Evolutionary conservation across 2,113 vertebrate species (phyloP).

Genomic region (Crotophaga sulcirostris): DNA sequence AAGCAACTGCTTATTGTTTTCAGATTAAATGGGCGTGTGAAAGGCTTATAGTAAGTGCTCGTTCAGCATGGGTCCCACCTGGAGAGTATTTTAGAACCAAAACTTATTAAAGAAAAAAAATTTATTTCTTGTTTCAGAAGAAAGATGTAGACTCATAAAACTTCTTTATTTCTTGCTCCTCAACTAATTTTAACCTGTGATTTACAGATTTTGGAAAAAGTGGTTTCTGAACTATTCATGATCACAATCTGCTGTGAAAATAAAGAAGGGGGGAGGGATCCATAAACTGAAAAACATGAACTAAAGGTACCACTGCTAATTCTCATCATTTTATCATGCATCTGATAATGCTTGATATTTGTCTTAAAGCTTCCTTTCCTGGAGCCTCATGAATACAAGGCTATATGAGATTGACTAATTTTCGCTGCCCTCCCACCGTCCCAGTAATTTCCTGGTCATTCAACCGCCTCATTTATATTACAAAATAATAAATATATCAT

Average conservation of each 20-base stretch:
- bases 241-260: neutral
- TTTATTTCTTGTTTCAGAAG: neutral
- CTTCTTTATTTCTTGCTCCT: neutral
- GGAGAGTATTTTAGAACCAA: neutral
- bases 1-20: neutral
- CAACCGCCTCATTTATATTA: neutral
- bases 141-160: neutral
- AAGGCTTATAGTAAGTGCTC: neutral
- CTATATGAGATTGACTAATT: neutral
- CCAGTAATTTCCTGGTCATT: neutral
- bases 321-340: neutral
- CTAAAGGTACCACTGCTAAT: neutral
- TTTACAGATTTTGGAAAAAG: neutral
- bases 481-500: neutral
- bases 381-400: neutral
- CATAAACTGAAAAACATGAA: neutral
- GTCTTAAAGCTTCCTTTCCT: neutral
- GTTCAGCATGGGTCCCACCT: neutral
- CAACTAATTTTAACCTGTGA: neutral
- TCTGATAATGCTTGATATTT: neutral
- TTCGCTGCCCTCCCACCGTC: no score
- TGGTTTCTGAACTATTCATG: neutral
- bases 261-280: accelerated
- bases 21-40: neutral
- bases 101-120: neutral